Conservation (phyloP, 2,888 invertebrate genomes). For the Fragum fragum region DNA sequence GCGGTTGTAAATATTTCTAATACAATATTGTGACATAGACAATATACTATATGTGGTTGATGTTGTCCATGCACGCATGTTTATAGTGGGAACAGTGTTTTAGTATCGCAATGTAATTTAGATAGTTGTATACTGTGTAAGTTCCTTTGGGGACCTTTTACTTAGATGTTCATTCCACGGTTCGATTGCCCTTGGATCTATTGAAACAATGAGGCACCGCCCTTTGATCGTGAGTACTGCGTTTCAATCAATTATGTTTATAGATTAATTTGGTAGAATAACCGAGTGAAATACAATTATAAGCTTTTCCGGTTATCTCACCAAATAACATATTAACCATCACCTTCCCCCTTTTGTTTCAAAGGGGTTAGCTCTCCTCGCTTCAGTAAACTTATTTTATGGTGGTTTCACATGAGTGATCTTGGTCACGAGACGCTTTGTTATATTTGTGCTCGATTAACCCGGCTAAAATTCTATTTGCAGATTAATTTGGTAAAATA, state of each 20-base stretch:
- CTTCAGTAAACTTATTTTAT: neutral
- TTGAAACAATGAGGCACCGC: neutral
- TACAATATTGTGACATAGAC: neutral
- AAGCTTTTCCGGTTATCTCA: neutral
- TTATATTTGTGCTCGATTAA: too few species aligned
- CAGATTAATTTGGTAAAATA: too few species aligned
- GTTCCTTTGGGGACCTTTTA: neutral
- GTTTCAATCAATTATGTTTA: neutral
- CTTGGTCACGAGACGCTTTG: too few species aligned
- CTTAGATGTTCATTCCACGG: neutral
- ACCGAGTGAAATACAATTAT: neutral
- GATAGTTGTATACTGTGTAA: neutral
- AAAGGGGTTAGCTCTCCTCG: neutral
- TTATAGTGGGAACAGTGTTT: neutral
- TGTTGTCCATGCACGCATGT: neutral
- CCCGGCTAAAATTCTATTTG: too few species aligned
- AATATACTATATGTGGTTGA: neutral
- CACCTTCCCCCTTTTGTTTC: neutral
- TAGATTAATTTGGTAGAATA: slow-evolving; percentile 11
- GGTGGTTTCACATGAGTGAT: too few species aligned
- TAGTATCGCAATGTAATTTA: neutral
- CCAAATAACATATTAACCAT: neutral
- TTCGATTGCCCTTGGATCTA: neutral
- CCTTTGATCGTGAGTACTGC: neutral
- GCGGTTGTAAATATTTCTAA: neutral